These are phyloP conservation scores for Meloe dianella DNA, from an alignment of 2,888 invertebrate species.

Conservation along the genomic window DNA sequence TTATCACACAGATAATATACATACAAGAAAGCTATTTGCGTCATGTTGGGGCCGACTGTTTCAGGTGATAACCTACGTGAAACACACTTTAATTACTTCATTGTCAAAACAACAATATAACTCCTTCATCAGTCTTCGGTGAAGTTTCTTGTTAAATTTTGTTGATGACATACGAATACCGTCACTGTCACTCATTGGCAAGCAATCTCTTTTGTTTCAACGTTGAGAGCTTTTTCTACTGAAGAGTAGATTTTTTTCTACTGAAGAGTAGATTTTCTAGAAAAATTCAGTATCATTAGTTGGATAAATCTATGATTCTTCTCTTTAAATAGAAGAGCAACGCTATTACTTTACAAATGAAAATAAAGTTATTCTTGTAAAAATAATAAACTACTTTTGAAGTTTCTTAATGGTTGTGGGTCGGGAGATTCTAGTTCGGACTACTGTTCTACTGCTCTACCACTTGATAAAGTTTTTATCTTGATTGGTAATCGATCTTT, in stretches of 20 bases:
- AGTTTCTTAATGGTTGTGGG: too few species aligned
- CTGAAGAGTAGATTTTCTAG: not conserved
- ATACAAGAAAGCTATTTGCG: slow-evolving; percentile 48
- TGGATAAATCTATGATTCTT: not conserved
- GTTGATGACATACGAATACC: slow-evolving; percentile 25
- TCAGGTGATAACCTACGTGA: slow-evolving; percentile 51
- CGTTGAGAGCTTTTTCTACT: not conserved
- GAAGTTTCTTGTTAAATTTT: not conserved
- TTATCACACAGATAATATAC: slow-evolving; percentile 20
- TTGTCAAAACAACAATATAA: slow-evolving; percentile 47
- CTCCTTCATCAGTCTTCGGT: not conserved
- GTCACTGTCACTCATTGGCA: slow-evolving; percentile 25
- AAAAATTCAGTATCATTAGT: not conserved
- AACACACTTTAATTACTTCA: slow-evolving; percentile 52
- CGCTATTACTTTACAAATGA: not conserved
- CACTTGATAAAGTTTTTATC: too few species aligned
- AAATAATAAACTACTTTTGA: too few species aligned
- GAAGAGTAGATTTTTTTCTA: not conserved
- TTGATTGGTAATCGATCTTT: too few species aligned
- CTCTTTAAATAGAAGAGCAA: not conserved
- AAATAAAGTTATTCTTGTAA: too few species aligned
- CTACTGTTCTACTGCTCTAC: too few species aligned
- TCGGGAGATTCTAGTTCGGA: too few species aligned
- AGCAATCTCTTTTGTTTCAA: not conserved
- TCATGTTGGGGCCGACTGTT: slow-evolving; percentile 41